These are phyloP conservation scores for Pandemis heparana DNA, from an alignment of 2,888 invertebrate genomes.

Conservation along the genomic window DNA sequence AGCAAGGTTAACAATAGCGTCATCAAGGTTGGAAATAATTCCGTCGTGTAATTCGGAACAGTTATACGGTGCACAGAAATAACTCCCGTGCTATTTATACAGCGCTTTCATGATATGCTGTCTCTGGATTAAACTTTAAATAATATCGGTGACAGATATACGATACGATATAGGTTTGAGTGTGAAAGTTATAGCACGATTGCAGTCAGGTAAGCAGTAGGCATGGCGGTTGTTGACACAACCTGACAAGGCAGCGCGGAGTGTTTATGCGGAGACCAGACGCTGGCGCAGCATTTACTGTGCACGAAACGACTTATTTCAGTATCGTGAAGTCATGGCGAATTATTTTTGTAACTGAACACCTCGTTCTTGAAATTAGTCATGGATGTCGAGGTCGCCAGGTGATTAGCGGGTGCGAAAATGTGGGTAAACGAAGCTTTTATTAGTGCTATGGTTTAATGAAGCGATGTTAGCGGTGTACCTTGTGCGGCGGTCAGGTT, in stretches of 20 bases:
- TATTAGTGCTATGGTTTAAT: constrained; percentile 79
- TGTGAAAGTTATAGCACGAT: constrained; percentile 9
- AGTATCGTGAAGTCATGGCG: constrained; percentile 76
- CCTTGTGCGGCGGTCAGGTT: constrained; percentile 83
- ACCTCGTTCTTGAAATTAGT: constrained; percentile 76
- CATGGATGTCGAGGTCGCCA: constrained; percentile 70
- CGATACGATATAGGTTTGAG: constrained; percentile 13
- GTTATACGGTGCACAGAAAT: constrained; percentile 60
- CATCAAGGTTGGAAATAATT: constrained; percentile 80
- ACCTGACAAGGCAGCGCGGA: constrained; percentile 13
- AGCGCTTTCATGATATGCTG: constrained; percentile 29
- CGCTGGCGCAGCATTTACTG: constrained; percentile 49
- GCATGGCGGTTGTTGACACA: neutral
- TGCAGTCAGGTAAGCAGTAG: constrained; percentile 22
- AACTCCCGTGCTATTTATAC: constrained; percentile 59
- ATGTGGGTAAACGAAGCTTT: constrained; percentile 66
- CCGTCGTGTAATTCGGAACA: constrained; percentile 62
- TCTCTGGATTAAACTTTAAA: constrained; percentile 23
- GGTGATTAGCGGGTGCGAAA: constrained; percentile 68
- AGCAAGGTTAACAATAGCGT: constrained; percentile 81
- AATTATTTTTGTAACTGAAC: constrained; percentile 79
- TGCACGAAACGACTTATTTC: constrained; percentile 72
- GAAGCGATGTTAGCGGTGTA: constrained; percentile 70
- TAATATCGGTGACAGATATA: constrained; percentile 27
- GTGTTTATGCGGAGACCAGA: constrained; percentile 40